A percentile compares a stretch with the other conserved stretches of the same genome.
Evolutionary conservation across 2,113 vertebrate species (phyloP).

Genomic region (Saccopteryx bilineata): DNA sequence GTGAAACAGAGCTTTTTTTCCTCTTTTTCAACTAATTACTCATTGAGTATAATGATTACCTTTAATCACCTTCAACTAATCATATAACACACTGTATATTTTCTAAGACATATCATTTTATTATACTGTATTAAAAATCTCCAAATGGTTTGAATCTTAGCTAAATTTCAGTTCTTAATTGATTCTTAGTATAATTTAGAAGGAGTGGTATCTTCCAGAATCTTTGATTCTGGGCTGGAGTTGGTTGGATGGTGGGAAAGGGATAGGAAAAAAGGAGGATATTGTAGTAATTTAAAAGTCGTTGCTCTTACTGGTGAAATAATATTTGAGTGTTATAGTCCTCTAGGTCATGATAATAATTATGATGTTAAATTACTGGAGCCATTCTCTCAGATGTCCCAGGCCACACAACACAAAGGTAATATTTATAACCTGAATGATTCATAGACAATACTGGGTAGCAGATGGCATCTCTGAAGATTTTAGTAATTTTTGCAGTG

Average conservation of each 20-base stretch:
- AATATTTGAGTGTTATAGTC: not conserved
- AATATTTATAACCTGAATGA: not conserved
- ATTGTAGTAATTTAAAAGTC: not conserved
- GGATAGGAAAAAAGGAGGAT: not conserved
- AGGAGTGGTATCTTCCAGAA: not conserved
- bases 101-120: not conserved
- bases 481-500: not conserved
- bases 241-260: not conserved
- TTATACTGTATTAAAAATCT: not conserved
- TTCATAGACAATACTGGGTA: not conserved
- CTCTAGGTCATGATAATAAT: not conserved
- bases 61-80: not conserved
- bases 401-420: not conserved
- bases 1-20: not conserved
- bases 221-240: not conserved
- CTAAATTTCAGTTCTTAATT: not conserved
- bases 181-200: not conserved
- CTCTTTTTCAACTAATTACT: not conserved
- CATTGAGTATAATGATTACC: not conserved
- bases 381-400: not conserved
- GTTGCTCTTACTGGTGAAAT: not conserved
- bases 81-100: not conserved
- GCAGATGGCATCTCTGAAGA: constrained; percentile 14
- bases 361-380: not conserved
- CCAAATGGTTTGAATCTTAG: not conserved